Percentiles rank a stretch among this genome's conserved stretches.
Evolutionary conservation across 37 sponge, comb jelly and placozoan species (phyloP).

Genomic region (Ianthella basta): DNA sequence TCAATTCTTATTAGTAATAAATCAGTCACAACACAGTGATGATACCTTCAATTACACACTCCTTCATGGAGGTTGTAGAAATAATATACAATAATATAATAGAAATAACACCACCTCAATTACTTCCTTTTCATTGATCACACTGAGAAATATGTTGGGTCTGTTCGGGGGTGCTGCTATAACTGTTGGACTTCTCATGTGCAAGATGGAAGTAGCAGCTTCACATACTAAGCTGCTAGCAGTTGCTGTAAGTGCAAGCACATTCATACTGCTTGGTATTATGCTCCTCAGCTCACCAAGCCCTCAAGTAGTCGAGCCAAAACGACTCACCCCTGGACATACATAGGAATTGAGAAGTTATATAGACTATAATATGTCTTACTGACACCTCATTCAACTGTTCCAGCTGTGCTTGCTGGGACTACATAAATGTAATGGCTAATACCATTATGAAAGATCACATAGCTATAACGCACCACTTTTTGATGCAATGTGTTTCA

Average conservation of each 20-base stretch:
- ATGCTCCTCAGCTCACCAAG: conserved; percentile 43
- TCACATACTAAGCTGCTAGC: conserved; percentile 2
- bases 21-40: too few species aligned
- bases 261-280: conserved; percentile 1
- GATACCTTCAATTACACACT: too few species aligned
- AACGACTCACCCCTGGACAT: conserved; percentile 27
- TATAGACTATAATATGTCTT: neutral
- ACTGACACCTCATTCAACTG: neutral
- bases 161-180: conserved; percentile 28
- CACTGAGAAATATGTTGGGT: conserved; percentile 22
- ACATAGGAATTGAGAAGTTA: neutral
- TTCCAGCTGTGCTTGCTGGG: conserved; percentile 3
- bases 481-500: conserved; percentile 34
- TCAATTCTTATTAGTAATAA: too few species aligned
- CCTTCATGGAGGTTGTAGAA: too few species aligned
- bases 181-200: conserved; percentile 12
- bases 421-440: neutral
- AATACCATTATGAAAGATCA: neutral
- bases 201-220: neutral
- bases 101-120: conserved; percentile 23
- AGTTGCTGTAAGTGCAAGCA: conserved; percentile 40
- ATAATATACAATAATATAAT: too few species aligned
- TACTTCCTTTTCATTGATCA: neutral
- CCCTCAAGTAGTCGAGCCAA: neutral
- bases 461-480: neutral